Base-by-base conservation (phyloP, 2,113 vertebrate species). In the Muscicapa adusta region DNA sequence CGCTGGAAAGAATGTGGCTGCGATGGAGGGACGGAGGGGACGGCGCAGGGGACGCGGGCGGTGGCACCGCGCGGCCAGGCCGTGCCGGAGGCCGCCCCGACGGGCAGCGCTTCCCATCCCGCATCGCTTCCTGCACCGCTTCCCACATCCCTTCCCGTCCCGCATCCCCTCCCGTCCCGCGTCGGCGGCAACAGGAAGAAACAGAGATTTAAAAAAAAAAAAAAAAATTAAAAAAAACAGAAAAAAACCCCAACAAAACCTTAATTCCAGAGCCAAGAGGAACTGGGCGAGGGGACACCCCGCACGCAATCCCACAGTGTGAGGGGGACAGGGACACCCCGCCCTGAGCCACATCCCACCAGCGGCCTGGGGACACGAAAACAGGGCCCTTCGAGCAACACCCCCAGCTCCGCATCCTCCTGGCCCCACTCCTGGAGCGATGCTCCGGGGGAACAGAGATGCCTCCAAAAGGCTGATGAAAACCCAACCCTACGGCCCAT, bases 1-100 rank as follows among this genome's bases (percentile, higher is more conserved):
- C 65, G 88, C 91, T 90, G 93, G 88, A 90, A 96, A 93, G 96
- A 94, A 94, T 87, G 92, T 34, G 88, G 81, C 92, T 77, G 85
- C 84, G 53, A 75, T 63, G 60, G 78, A 90, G 68, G 74, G 85
- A 85, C 76, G 38, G 84, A 80, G 85, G 80, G 80, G 86, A 74
- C 61, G 76, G 60, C 51, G 54, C 45, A 89, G 77, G 77, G 91
- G 94, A 89, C 72, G 26, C 47, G 24, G 79, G 79, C 50, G 43
- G 84, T 67, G 87, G 92, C 90, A 81, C 70, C 29, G 34, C 14
- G 0, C 20, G 25, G 73, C 78, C 40, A 3, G 34, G 58, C 82
- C 78, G 0, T 22, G 33, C 43, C 28, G 4, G 24, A 62, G 18
- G 71, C 77, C 22, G 26, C 31, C 70, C 54, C 54, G 15, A 33